Conservation (phyloP, 2,888 invertebrate species). For the Mactromeris polynyma region DNA sequence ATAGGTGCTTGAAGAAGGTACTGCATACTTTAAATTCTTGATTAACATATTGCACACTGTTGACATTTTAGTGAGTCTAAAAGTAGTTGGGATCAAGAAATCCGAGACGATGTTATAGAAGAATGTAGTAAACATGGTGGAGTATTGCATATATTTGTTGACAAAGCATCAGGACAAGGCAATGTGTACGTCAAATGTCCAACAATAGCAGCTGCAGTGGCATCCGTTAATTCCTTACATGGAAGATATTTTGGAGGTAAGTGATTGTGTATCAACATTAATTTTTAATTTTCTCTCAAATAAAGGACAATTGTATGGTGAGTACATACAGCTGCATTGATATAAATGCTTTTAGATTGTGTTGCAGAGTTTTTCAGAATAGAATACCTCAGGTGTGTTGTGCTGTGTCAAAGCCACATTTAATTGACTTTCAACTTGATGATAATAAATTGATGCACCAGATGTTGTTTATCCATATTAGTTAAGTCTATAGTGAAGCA, state of each 20-base stretch:
- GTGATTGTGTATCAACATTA: constrained; percentile 41
- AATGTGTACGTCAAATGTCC: constrained; percentile 99
- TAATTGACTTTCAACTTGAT: no score
- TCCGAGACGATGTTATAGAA: constrained; percentile 98
- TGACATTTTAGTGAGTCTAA: constrained; percentile 90
- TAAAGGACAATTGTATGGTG: no score
- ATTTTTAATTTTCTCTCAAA: no score
- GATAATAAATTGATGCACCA: no score
- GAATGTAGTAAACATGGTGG: constrained; percentile 99
- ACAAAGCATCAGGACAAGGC: constrained; percentile 96
- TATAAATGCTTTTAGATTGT: no score
- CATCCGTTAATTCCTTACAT: constrained; percentile 98
- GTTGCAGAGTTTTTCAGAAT: no score
- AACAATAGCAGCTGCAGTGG: constrained; percentile 97
- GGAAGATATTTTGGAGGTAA: constrained; percentile 98
- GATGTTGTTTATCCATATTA: no score
- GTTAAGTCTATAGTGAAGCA: no score
- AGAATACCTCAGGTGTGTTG: no score
- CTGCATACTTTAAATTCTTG: neutral
- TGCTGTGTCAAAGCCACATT: no score
- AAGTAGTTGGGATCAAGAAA: constrained; percentile 96
- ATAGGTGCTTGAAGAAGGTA: neutral
- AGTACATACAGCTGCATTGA: no score
- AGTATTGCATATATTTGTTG: constrained; percentile 97
- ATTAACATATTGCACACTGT: neutral